These are phyloP conservation scores for Xestia sexstrigata DNA, from an alignment of 2,888 invertebrate genomes.

Conservation along the genomic window DNA sequence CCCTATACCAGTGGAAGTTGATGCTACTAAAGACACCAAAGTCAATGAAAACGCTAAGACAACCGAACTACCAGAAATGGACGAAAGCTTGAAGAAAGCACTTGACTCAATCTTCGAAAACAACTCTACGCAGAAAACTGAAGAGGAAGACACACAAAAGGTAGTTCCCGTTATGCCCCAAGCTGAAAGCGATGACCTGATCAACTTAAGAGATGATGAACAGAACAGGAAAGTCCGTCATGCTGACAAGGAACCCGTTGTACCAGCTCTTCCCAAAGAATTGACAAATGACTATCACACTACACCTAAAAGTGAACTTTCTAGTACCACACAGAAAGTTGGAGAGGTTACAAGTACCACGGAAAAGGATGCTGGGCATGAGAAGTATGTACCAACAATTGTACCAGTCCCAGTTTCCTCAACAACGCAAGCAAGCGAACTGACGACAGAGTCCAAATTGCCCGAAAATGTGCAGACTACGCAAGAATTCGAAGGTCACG, in stretches of 20 bases:
- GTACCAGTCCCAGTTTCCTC: conserved; percentile 3
- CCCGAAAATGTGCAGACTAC: conserved; percentile 21
- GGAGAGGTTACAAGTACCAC: conserved; percentile 27
- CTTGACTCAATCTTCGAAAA: background rate
- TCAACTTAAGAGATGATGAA: conserved; percentile 24
- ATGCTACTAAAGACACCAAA: conserved; percentile 29
- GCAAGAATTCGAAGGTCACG: background rate
- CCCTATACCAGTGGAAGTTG: conserved; percentile 8
- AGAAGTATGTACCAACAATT: conserved; percentile 1
- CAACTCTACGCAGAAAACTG: conserved; percentile 19
- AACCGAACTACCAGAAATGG: conserved; percentile 9
- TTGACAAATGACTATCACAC: conserved; percentile 4
- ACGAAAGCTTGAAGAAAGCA: conserved; percentile 21
- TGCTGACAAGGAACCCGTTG: background rate
- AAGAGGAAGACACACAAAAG: conserved; percentile 14
- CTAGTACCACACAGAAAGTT: conserved; percentile 34
- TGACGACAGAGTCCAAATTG: conserved; percentile 3
- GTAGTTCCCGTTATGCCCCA: conserved; percentile 21
- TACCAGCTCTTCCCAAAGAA: conserved; percentile 23
- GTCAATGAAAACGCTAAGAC: conserved; percentile 29
- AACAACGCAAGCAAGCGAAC: conserved; percentile 12
- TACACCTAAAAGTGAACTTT: conserved; percentile 16
- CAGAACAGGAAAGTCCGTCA: conserved; percentile 33
- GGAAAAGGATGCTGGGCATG: conserved; percentile 1
- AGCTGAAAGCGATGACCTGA: conserved; percentile 30